phyloP scores from a whole-genome alignment of 2,113 vertebrate genomes.

The Silurus meridionalis region DNA sequence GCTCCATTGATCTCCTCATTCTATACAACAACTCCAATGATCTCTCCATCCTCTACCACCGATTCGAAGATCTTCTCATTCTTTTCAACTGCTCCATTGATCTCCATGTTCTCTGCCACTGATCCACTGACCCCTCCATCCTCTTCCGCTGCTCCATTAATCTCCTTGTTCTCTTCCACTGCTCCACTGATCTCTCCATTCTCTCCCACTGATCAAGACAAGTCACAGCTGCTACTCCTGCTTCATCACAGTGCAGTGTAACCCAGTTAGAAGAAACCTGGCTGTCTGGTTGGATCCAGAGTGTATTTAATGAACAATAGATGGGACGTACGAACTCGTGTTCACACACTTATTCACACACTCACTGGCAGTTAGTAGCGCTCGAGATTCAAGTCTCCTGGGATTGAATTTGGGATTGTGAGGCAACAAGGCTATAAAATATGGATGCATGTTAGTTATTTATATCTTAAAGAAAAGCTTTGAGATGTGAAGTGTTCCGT shows the following conservation, averaged over 20 bases:
- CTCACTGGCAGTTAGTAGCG: not conserved
- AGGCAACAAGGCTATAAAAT: not conserved
- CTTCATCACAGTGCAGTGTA: not conserved
- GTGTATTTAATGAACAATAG: not conserved
- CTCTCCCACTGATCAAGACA: too few species aligned
- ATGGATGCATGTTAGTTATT: not conserved
- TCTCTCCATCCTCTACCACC: too few species aligned
- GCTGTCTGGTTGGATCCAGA: not conserved
- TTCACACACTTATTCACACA: not conserved
- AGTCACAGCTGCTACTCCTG: not conserved
- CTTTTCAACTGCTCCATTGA: too few species aligned
- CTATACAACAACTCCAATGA: too few species aligned
- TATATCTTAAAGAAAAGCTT: not conserved
- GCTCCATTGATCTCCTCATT: too few species aligned
- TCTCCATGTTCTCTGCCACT: too few species aligned
- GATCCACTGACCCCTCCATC: too few species aligned
- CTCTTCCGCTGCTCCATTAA: too few species aligned
- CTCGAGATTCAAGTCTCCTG: not conserved
- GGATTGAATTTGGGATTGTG: not conserved
- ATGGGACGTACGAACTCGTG: not conserved
- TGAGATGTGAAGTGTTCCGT: not conserved
- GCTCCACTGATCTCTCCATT: too few species aligned
- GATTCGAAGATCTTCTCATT: too few species aligned
- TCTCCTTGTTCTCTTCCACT: too few species aligned
- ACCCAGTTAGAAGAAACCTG: not conserved